phyloP scores from a whole-genome alignment of 2,113 vertebrate species.

The Sarotherodon lohbergeri region DNA sequence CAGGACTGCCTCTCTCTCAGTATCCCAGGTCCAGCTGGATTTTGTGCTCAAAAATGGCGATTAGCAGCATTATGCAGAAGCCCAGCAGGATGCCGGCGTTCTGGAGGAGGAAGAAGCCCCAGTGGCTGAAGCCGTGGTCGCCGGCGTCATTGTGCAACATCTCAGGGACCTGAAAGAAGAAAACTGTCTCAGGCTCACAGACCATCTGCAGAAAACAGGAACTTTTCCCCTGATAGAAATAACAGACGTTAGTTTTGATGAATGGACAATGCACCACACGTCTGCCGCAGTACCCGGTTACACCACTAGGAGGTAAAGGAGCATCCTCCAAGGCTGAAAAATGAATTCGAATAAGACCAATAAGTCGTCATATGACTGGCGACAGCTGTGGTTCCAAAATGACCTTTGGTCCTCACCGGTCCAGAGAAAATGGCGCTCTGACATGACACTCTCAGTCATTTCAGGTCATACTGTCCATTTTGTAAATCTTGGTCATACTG shows the following conservation, averaged over 20 bases:
- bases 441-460: too few species aligned
- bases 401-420: too few species aligned
- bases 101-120: slow-evolving; percentile 94
- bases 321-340: too few species aligned
- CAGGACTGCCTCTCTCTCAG: slow-evolving; percentile 31
- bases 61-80: slow-evolving; percentile 94
- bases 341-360: too few species aligned
- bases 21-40: slow-evolving; percentile 87
- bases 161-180: slow-evolving; percentile 83
- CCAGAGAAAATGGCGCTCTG: too few species aligned
- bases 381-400: too few species aligned
- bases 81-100: slow-evolving; percentile 95
- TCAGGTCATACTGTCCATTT: too few species aligned
- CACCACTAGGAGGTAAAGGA: not conserved
- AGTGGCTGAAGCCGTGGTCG: slow-evolving; percentile 93
- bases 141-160: slow-evolving; percentile 96
- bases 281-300: not conserved
- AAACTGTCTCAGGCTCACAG: not conserved
- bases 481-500: too few species aligned
- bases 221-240: not conserved
- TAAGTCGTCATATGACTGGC: too few species aligned
- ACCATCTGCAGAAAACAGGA: accelerated
- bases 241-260: not conserved
- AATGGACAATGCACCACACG: accelerated
- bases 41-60: slow-evolving; percentile 92